Base-by-base conservation (phyloP, 2,113 vertebrate genomes). In the Apistogramma diplotaenia region DNA sequence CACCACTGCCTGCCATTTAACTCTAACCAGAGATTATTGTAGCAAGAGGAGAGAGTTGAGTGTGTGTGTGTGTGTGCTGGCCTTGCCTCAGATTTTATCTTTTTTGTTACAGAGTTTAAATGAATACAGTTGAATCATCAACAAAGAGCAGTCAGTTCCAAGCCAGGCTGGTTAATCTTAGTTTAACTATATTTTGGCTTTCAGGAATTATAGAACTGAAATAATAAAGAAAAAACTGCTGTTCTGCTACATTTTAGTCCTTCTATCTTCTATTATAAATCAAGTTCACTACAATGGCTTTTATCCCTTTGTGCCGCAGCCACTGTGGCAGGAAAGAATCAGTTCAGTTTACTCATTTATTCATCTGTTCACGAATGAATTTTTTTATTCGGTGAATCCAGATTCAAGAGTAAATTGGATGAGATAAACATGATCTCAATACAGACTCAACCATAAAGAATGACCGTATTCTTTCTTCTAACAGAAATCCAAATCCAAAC, bases 1-100 rank as follows among this genome's bases (percentile, higher is more conserved):
- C 89, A 53, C 84, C 86, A 61, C 74, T 82, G 88, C 60, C 88
- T 83, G 79, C 76, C 67, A 84, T 84, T 89, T 91, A 87, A 74
- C 72, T 90, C 23, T 35, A 84, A 79, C 76, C 85, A 53, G 16
- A 83, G 86, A 84, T 88, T 88, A 91, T 40, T 13, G 29, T 21
- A 78, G 57, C 75, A 77, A 37, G 70, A 81, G 72, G 77, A 85
- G 78, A 79, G 89, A 81, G 82, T 81, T 82, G 31, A 54, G 76
- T 71, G 56, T 73, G 70, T 74, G 51, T 73, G 70, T 74, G 65
- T 67, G 58, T 56, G 43, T 70, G n/a, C 73, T 76, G 59, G 79
- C 77, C 67, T 53, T 60, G 35, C 27, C 35, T 79, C 51, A 57
- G 31, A 79, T 82, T n/a, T 4, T 29, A 57, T 58, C 0, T 43